phyloP scores from a whole-genome alignment of 2,113 vertebrate species.

The Solenodon paradoxus region DNA sequence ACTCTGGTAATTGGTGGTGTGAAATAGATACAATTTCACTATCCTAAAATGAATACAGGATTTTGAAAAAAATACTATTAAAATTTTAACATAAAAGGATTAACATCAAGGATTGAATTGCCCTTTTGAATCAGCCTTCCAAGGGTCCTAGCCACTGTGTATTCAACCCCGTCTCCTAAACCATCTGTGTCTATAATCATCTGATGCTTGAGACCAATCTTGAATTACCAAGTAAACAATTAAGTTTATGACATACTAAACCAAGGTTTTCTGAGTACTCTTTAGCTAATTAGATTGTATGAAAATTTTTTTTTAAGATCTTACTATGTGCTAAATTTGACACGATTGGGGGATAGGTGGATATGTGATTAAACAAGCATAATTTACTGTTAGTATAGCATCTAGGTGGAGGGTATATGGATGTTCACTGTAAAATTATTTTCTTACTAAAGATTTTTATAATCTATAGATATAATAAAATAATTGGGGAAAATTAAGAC shows the following conservation, averaged over 20 bases:
- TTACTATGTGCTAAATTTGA: neutral
- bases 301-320: neutral
- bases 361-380: neutral
- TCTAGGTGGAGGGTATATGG: neutral
- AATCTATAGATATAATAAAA: neutral
- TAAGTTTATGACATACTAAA: neutral
- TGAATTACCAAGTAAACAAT: slow-evolving; percentile 6
- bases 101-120: neutral
- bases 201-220: neutral
- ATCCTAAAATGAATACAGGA: too few species aligned
- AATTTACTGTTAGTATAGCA: neutral
- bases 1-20: too few species aligned
- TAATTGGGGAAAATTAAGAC: neutral
- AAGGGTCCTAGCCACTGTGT: neutral
- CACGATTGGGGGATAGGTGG: neutral
- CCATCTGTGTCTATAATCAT: neutral
- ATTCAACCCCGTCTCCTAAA: neutral
- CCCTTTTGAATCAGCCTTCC: neutral
- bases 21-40: too few species aligned
- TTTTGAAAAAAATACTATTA: too few species aligned
- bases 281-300: neutral
- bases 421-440: neutral
- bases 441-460: neutral
- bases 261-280: neutral
- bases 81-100: neutral